A percentile compares a stretch with the other conserved stretches of the same genome.
phyloP scores from a whole-genome alignment of 2,888 invertebrate genomes.

The Argyresthia albistria region DNA sequence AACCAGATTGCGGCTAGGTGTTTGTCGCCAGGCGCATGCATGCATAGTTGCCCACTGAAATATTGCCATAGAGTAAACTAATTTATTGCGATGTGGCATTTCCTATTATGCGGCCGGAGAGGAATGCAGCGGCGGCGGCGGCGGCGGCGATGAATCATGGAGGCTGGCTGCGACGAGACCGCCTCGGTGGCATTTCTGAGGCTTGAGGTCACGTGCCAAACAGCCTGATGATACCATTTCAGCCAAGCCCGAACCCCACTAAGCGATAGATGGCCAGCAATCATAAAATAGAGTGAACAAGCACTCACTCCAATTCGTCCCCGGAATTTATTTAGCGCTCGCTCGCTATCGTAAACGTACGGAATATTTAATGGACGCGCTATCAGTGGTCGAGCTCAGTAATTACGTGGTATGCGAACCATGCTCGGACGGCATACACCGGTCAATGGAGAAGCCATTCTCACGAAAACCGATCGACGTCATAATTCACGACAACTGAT shows the following conservation, averaged over 20 bases:
- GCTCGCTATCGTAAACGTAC: constrained; percentile 21
- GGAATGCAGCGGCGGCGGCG: constrained; percentile 30
- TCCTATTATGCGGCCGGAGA: constrained; percentile 50
- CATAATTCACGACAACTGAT: constrained; percentile 28
- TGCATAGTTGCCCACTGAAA: constrained; percentile 1
- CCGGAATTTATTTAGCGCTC: constrained; percentile 19
- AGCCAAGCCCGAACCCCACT: background rate
- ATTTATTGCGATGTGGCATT: constrained; percentile 53
- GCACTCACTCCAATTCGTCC: background rate
- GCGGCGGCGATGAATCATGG: constrained; percentile 48
- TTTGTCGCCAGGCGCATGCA: constrained; percentile 5
- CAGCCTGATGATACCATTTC: background rate
- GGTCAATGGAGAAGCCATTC: constrained; percentile 44
- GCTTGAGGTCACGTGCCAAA: constrained; percentile 11
- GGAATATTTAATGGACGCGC: constrained; percentile 29
- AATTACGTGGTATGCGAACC: constrained; percentile 33
- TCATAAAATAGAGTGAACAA: background rate
- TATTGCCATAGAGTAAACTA: constrained; percentile 20
- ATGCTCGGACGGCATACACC: constrained; percentile 35
- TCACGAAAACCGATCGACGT: constrained; percentile 33
- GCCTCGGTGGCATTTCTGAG: constrained; percentile 26
- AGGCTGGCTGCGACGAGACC: constrained; percentile 12
- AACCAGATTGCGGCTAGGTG: background rate
- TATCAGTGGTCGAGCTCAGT: constrained; percentile 35
- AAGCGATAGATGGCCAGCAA: background rate